A percentile compares a stretch with the other conserved stretches of the same genome.
phyloP scores from a whole-genome alignment of 1,140 invertebrate species.

The roundworm (Caenorhabditis elegans) region WBcel235 BX284602.5:9245001-9245500 shows the following conservation, averaged over 20 bases:
- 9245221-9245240: constrained; percentile 82
- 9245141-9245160: too few relatives aligned
- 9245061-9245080: too few relatives aligned
- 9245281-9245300: constrained; percentile 93
- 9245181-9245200: too few relatives aligned
- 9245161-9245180: too few relatives aligned
- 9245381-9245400: constrained; percentile 73
- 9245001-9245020: too few relatives aligned
- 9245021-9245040: too few relatives aligned
- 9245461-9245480: too few relatives aligned
- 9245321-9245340: constrained; percentile 90
- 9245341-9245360: constrained; percentile 75
- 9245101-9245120: too few relatives aligned
- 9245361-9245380: constrained; percentile 77
- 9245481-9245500: not conserved
- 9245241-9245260: constrained; percentile 98
- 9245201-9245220: too few relatives aligned
- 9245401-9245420: constrained; percentile 22
- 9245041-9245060: too few relatives aligned
- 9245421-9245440: not conserved
- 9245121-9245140: too few relatives aligned
- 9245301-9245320: constrained; percentile 95
- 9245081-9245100: too few relatives aligned
- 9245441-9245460: not conserved
- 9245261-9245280: constrained; percentile 95